phyloP scores from a whole-genome alignment of 2,113 vertebrate genomes.

The Amphiprion percula region DNA sequence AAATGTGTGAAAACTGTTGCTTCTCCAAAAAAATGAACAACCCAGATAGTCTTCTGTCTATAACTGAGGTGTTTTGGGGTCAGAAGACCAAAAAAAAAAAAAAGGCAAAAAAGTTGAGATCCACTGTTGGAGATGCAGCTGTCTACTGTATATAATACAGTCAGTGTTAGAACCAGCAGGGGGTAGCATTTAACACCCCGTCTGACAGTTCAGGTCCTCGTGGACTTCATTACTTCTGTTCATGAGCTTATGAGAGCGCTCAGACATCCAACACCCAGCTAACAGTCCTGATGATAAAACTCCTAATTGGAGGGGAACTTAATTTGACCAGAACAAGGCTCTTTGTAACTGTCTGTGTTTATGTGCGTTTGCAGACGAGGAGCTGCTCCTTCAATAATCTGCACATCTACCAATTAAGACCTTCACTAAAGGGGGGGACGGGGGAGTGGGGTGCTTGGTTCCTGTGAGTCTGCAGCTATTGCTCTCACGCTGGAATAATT shows the following conservation, averaged over 20 bases:
- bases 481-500: constrained; percentile 50
- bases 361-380: not conserved
- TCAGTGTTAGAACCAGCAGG: constrained; percentile 27
- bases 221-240: constrained; percentile 59
- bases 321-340: constrained; percentile 43
- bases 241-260: constrained; percentile 8
- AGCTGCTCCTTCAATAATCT: constrained; percentile 28
- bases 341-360: constrained; percentile 29
- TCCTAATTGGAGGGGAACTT: constrained; percentile 48
- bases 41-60: too few species aligned
- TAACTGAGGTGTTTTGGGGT: too few species aligned
- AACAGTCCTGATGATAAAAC: constrained; percentile 46
- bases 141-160: not conserved
- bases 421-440: constrained; percentile 14
- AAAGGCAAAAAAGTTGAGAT: too few species aligned
- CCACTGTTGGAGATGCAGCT: too few species aligned
- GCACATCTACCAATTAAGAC: constrained; percentile 66
- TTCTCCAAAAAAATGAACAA: too few species aligned
- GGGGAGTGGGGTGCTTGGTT: not conserved
- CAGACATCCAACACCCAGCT: not conserved
- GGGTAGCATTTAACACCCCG: constrained; percentile 34
- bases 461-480: constrained; percentile 12
- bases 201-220: constrained; percentile 17
- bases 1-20: too few species aligned
- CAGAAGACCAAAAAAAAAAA: too few species aligned